Conservation (phyloP, 2,888 invertebrate genomes). For the Cancer borealis region DNA sequence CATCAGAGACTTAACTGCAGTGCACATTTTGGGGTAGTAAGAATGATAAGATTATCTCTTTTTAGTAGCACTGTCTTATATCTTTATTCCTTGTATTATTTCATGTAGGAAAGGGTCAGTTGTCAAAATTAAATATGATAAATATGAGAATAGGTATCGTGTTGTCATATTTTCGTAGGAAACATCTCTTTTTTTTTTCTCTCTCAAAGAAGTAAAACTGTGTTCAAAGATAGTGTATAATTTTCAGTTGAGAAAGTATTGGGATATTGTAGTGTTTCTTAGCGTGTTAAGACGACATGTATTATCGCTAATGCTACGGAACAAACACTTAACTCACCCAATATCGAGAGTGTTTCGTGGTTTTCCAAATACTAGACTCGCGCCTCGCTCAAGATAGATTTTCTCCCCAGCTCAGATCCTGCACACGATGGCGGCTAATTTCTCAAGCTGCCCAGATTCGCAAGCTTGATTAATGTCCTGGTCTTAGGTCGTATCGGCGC, state of each 20-base stretch:
- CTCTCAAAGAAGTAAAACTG: no score
- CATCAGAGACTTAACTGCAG: no score
- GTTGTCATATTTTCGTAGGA: no score
- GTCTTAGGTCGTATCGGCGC: slow-evolving; percentile 5
- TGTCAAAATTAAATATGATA: no score
- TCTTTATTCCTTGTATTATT: no score
- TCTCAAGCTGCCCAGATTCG: slow-evolving; percentile 32
- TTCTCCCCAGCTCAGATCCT: background rate
- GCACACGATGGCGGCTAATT: slow-evolving; percentile 32
- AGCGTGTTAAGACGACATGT: background rate
- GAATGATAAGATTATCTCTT: no score
- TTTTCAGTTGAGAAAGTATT: background rate
- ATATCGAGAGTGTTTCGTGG: background rate
- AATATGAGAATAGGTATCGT: no score
- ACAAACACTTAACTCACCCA: background rate
- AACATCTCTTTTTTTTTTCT: no score
- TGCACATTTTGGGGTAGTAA: no score
- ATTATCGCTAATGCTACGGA: background rate
- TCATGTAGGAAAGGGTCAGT: no score
- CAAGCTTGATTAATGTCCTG: slow-evolving; percentile 20
- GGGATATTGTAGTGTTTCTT: background rate
- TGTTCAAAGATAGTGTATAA: background rate
- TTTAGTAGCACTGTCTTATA: no score
- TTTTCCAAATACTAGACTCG: background rate
- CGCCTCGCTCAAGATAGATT: background rate